Evolutionary conservation across 2,113 vertebrate genomes (phyloP).

Genomic region (Sula dactylatra): DNA sequence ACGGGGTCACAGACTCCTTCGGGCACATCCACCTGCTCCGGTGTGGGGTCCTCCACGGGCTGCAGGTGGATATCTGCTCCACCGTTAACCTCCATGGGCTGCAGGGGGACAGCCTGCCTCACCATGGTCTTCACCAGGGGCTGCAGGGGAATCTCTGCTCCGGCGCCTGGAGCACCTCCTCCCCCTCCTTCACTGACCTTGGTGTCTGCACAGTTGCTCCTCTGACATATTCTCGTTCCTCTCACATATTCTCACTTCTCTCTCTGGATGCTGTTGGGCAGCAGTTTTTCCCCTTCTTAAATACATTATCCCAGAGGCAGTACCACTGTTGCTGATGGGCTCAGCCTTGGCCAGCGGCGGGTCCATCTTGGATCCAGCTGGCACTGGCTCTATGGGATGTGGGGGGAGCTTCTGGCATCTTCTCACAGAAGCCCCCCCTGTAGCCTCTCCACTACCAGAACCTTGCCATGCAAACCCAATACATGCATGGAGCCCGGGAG

Average conservation of each 20-base stretch:
- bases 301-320: neutral
- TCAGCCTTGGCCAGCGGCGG: neutral
- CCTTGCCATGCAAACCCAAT: neutral
- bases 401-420: neutral
- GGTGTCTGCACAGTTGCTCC: neutral
- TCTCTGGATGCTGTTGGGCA: neutral
- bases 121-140: neutral
- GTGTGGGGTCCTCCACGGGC: rapidly evolving
- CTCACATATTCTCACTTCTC: neutral
- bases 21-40: neutral
- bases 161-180: neutral
- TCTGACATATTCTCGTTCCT: neutral
- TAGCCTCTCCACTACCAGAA: neutral
- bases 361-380: neutral
- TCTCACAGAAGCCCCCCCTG: neutral
- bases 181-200: neutral
- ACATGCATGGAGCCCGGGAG: neutral
- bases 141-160: too few relatives aligned
- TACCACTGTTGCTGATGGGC: neutral
- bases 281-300: neutral
- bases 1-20: neutral
- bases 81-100: neutral
- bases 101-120: neutral
- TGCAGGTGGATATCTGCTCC: neutral
- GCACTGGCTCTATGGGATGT: rapidly evolving